Conservation (phyloP, 2,797 vertebrate genomes). For the Glyptemys insculpta region DNA sequence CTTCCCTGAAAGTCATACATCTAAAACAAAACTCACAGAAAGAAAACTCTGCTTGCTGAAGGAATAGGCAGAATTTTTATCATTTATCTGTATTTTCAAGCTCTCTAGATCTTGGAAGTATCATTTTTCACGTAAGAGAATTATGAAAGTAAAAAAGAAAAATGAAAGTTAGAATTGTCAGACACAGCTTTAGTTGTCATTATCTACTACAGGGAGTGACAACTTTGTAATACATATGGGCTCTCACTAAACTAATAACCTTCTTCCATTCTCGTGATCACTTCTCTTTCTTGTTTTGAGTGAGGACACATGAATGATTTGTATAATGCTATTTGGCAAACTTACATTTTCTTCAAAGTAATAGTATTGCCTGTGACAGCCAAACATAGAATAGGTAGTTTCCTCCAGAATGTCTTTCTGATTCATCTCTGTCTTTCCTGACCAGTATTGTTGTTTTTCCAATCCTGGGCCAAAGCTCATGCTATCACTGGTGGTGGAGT, state of each 20-base stretch:
- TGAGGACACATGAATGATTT: neutral
- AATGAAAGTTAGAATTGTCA: neutral
- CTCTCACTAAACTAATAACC: neutral
- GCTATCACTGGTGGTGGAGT: neutral
- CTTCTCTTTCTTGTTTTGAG: neutral
- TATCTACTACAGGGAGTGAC: neutral
- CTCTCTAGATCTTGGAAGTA: neutral
- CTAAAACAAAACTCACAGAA: neutral
- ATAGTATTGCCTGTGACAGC: neutral
- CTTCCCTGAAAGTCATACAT: neutral
- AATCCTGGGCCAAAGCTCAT: neutral
- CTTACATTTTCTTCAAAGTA: neutral
- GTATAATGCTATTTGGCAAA: neutral
- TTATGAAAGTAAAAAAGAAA: neutral
- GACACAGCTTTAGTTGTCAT: neutral
- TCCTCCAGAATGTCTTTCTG: neutral
- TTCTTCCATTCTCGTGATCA: neutral
- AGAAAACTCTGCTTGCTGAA: neutral
- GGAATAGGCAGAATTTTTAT: neutral
- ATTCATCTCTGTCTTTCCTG: neutral
- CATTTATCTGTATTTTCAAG: neutral
- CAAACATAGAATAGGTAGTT: neutral
- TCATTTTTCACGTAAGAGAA: neutral
- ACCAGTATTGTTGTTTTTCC: neutral
- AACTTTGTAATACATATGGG: neutral